Evolutionary conservation across 2,888 invertebrate genomes (phyloP), one percentile per base, ranked within the genome.

Genomic region (Tachystola acroxantha): DNA sequence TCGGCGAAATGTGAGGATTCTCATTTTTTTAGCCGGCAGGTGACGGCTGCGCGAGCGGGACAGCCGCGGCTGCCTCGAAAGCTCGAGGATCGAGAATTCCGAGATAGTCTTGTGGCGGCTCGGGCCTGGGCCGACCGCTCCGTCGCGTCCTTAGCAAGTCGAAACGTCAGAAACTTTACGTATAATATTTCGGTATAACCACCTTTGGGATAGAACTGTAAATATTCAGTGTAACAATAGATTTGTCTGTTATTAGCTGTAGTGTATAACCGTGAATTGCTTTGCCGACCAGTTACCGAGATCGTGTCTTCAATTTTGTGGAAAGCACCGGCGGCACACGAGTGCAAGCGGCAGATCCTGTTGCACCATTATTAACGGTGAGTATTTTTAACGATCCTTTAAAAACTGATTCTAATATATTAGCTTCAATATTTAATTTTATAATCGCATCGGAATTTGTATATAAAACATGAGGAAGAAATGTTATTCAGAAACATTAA

Each of bases 1-100:
- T 85, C 82, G 79, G 45, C 80, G 82, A 85, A 85, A 77, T 72
- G 66, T 67, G 66, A 70, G 72, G 68, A 65, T 74, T 73, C 73
- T 64, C 51, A 60, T 65, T 62, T 73, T 80, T 84, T 77, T 60
- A 62, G 51, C 53, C 57, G 60, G 73, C 80, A 77, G 77, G 78
- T 80, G 80, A 77, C 59, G 69, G 62, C 57, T 69, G 81, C 57
- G 70, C 52, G 80, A 82, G 78, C 62, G 65, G 72, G 82, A 81
- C 66, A 67, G 71, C 37, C n/a, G 24, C 37, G 48, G 46, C 57
- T 49, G 39, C 47, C 48, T 43, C 46, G 66, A 78, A 80, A 81
- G 81, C 81, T 80, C 70, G 55, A 53, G 61, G 58, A 53, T 45
- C 64, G 61, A 57, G 64, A 61, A 54, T 50, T 50, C 52, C 53